phyloP scores from a whole-genome alignment of 2,888 invertebrate species.

The Oeneis ivallda region DNA sequence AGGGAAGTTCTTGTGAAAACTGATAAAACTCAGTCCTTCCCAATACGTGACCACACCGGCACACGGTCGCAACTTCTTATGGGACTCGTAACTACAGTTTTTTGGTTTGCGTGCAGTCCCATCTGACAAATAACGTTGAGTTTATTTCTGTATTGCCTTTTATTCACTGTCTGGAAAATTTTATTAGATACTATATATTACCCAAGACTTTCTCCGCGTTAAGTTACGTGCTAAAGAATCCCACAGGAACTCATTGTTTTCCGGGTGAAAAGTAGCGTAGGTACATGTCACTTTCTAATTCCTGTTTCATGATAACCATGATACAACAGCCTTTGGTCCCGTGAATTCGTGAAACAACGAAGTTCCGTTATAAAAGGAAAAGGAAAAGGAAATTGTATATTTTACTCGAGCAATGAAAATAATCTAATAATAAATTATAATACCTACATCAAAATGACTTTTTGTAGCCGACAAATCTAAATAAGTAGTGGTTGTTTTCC shows the following conservation, averaged over 20 bases:
- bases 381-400: too few species aligned
- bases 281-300: too few species aligned
- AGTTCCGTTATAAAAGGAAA: too few species aligned
- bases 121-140: constrained; percentile 18
- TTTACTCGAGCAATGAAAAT: background rate
- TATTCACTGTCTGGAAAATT: background rate
- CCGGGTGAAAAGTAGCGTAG: too few species aligned
- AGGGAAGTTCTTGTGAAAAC: background rate
- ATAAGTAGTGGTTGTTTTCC: too few species aligned
- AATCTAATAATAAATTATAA: background rate
- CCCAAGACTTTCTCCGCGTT: background rate
- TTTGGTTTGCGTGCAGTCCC: constrained; percentile 16
- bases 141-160: background rate
- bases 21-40: background rate
- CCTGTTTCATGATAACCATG: too few species aligned
- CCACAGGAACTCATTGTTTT: too few species aligned
- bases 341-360: too few species aligned
- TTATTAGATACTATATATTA: background rate
- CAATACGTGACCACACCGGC: background rate
- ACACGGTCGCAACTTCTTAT: constrained; percentile 1
- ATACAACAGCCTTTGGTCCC: too few species aligned
- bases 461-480: too few species aligned
- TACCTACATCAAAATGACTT: too few species aligned
- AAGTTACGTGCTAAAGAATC: background rate
- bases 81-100: constrained; percentile 1